Evolutionary conservation across 2,888 invertebrate species (phyloP), one percentile per base, ranked within the genome.

Genomic region (Drosophila neotestacea): DNA sequence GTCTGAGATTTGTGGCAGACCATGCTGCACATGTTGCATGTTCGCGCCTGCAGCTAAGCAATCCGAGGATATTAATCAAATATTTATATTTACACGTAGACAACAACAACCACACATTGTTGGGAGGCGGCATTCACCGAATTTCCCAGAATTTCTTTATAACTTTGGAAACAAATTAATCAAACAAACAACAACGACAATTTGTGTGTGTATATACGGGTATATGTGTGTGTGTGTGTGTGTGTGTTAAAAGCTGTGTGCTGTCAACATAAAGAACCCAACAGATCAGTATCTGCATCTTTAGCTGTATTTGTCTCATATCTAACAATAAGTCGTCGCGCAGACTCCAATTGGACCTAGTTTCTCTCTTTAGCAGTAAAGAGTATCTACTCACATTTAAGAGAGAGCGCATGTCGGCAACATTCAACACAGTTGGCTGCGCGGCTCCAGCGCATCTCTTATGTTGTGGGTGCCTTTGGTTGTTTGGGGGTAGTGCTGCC

Each of bases 21-120:
- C 46, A 38, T 36, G 58, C 34, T 68, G 77, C 79, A 79, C 80
- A 80, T 80, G 79, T 73, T 76, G 77, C 79, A 77, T 77, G 79
- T 77, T 79, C 73, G 73, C 73, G 77, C 77, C 80, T 71, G 65
- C 55, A 68, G 61, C 67, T 60, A 67, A 77, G 63, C 64, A 47
- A 68, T 70, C 62, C 65, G 68, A 70, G 86, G 75, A 86, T 86
- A 88, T 88, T 88, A 86, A 88, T 85, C 86, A 88, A 85, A 85
- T 85, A 85, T 85, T 85, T 85, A 85, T 81, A 86, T 85, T 85
- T 88, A 85, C 88, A 77, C 88, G 73, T 74, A 77, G 80, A 77
- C 79, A 70, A 54, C 55, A 60, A 48, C 38, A 48, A 38, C 48
- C 61, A 54, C 61, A 63, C 51, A 65, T 56, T 72, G 69, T 55